Evolutionary conservation across 2,113 vertebrate species (phyloP).

Genomic region (Penelope pileata): DNA sequence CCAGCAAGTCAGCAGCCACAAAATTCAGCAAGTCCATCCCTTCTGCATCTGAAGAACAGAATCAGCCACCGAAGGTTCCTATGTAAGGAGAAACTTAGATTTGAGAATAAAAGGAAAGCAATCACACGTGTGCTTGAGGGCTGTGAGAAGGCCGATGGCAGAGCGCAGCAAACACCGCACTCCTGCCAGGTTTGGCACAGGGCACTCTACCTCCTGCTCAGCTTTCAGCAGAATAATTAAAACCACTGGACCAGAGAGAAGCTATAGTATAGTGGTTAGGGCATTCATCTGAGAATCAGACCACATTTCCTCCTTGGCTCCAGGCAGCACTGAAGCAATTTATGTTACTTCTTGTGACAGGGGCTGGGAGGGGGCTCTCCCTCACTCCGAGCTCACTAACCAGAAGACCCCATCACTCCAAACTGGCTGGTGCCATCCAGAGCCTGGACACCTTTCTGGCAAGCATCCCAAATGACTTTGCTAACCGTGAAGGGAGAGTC

Average conservation of each 20-base stretch:
- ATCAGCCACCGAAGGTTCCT: neutral
- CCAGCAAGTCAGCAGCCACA: neutral
- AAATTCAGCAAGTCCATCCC: neutral
- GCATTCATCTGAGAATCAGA: neutral
- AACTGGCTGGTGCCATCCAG: neutral
- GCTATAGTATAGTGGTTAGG: neutral
- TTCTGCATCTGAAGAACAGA: neutral
- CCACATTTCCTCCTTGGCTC: neutral
- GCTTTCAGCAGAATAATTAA: neutral
- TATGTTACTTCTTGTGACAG: neutral
- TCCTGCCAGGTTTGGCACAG: accelerated
- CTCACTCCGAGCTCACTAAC: accelerated
- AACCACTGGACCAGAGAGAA: neutral
- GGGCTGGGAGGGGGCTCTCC: neutral
- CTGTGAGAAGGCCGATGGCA: accelerated
- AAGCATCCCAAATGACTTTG: neutral
- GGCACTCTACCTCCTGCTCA: neutral
- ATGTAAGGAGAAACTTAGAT: neutral
- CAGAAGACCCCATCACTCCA: accelerated
- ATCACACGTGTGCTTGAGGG: accelerated
- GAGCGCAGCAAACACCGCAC: neutral
- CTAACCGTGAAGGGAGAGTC: neutral
- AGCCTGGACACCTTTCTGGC: neutral
- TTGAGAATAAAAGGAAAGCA: neutral
- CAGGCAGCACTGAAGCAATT: neutral